Conservation (phyloP, 2,888 invertebrate genomes). For the Masnerella sp. region DNA sequence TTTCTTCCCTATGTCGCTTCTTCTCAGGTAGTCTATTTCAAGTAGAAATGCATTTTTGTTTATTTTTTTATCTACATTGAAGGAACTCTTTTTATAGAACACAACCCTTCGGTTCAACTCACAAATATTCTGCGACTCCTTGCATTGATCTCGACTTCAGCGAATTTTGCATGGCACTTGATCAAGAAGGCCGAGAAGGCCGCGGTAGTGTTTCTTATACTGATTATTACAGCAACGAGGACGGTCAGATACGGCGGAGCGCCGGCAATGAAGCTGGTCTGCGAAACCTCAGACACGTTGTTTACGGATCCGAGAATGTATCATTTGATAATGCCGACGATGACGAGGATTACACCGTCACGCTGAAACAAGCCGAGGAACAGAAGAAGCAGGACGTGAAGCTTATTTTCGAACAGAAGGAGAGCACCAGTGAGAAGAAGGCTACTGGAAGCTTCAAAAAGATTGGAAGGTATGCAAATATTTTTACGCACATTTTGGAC, state of each 20-base stretch:
- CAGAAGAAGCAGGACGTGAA: slow-evolving; percentile 75
- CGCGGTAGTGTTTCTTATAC: slow-evolving; percentile 76
- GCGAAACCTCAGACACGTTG: slow-evolving; percentile 58
- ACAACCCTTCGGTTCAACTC: slow-evolving; percentile 72
- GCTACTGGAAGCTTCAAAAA: slow-evolving; percentile 71
- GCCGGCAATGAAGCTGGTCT: slow-evolving; percentile 62
- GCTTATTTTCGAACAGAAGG: slow-evolving; percentile 71
- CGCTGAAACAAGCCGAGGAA: slow-evolving; percentile 72
- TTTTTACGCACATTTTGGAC: too few relatives aligned
- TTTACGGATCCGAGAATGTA: slow-evolving; percentile 60
- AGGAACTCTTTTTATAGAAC: slow-evolving; percentile 62
- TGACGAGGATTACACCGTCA: slow-evolving; percentile 75
- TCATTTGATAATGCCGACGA: slow-evolving; percentile 69
- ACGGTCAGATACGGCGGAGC: slow-evolving; percentile 72
- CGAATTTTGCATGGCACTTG: slow-evolving; percentile 73
- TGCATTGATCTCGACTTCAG: slow-evolving; percentile 80
- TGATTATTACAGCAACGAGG: slow-evolving; percentile 76
- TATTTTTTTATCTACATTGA: slow-evolving; percentile 49
- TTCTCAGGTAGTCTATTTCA: slow-evolving; percentile 31
- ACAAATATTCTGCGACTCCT: slow-evolving; percentile 80
- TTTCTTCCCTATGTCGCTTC: slow-evolving; percentile 5
- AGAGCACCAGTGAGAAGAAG: slow-evolving; percentile 61
- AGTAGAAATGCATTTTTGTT: slow-evolving; percentile 23
- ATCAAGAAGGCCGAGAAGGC: slow-evolving; percentile 69
- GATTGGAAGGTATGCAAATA: slow-evolving; percentile 71